These are phyloP conservation scores for Seriola dumerili DNA, from an alignment of 2,113 vertebrate genomes.

Conservation along the genomic window DNA sequence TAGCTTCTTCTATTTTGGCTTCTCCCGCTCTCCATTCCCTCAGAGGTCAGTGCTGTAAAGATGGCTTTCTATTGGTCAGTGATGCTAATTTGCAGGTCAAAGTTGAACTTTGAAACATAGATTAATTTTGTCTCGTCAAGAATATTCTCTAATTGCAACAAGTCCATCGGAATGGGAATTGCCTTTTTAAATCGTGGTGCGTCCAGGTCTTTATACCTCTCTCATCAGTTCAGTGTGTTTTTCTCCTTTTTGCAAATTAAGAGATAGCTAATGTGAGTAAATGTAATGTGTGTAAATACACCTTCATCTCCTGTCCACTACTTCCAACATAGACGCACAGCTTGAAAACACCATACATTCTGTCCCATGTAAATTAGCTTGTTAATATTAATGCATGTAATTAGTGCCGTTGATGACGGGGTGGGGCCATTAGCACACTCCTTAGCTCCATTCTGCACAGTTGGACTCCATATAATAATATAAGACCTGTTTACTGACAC, in stretches of 20 bases:
- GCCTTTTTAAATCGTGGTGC: too few species aligned
- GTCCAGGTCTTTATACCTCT: too few species aligned
- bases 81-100: too few species aligned
- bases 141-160: too few species aligned
- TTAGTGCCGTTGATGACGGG: constrained; percentile 71
- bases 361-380: constrained; percentile 64
- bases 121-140: too few species aligned
- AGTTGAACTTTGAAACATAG: too few species aligned
- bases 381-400: constrained; percentile 82
- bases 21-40: background rate
- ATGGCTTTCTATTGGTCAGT: too few species aligned
- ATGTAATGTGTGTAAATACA: background rate
- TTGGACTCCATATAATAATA: constrained; percentile 52
- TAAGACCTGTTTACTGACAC: constrained; percentile 16
- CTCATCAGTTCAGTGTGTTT: too few species aligned
- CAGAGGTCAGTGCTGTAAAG: background rate
- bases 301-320: constrained; percentile 14
- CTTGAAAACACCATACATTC: constrained; percentile 61
- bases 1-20: background rate
- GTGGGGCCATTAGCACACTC: constrained; percentile 51
- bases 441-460: constrained; percentile 72
- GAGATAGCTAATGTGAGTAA: background rate
- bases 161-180: too few species aligned
- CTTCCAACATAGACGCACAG: constrained; percentile 34
- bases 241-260: background rate